Base-by-base conservation (phyloP, 2,888 invertebrate species). In the Thymelicus lineola region DNA sequence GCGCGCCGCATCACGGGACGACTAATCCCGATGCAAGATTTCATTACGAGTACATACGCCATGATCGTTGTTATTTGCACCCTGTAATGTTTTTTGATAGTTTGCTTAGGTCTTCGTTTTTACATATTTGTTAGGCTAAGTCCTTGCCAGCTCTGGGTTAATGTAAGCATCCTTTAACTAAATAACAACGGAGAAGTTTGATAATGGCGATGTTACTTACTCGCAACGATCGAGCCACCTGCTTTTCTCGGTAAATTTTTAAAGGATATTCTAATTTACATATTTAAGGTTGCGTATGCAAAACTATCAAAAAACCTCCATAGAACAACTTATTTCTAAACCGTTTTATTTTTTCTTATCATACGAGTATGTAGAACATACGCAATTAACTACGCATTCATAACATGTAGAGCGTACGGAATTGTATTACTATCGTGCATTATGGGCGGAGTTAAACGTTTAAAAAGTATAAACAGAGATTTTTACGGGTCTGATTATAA, bases 1-100 rank as follows among this genome's bases (percentile, higher is more conserved):
- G 91, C 87, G 79, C 81, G 80, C 79, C 79, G 76, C 72, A 83
- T 83, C 84, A 82, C 84, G 79, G 80, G 81, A 84, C 86, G 81
- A 83, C 86, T 87, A 86, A 88, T 87, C 86, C 91, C 90, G 87
- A 89, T 91, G 89, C 91, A 90, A 91, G 88, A 92, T 88, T 92
- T 91, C 92, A 93, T 93, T 93, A 92, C 28, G 28, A 28, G 28
- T 28, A 28, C 89, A 89, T 90, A 90, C 90, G 85, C 91, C 88
- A 89, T 91, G 88, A 92, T 91, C 90, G 89, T 90, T 89, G 88
- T 90, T 92, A 91, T 93, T 93, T 93, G 90, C 91, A 93, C 93
- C 91, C 92, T 87, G 89, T 92, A 89, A 91, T 91, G 90, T 90
- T 90, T 91, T 91, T 91, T 88, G 86, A 90, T 90, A 90, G 89